phyloP scores from a whole-genome alignment of 2,888 invertebrate genomes.

The Erynnis tages region DNA sequence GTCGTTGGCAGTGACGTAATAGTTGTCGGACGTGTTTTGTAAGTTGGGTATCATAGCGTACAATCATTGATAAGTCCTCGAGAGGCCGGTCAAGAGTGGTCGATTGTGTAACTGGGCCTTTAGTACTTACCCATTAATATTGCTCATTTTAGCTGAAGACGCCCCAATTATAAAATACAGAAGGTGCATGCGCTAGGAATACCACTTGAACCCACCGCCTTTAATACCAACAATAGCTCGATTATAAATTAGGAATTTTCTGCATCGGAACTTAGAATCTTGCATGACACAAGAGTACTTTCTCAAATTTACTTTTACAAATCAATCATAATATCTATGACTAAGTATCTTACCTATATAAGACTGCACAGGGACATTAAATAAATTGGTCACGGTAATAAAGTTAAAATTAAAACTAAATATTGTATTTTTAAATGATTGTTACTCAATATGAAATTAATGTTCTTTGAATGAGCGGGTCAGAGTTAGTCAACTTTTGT shows the following conservation, averaged over 20 bases:
- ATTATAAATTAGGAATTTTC: too few species aligned
- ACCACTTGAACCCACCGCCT: too few species aligned
- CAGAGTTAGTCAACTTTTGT: too few species aligned
- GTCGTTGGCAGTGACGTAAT: slow-evolving; percentile 69
- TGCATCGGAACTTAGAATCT: too few species aligned
- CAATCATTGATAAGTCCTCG: slow-evolving; percentile 61
- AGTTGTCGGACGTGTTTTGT: slow-evolving; percentile 59
- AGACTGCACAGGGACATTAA: neutral
- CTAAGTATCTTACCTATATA: too few species aligned
- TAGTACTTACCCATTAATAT: slow-evolving; percentile 14
- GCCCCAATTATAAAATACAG: too few species aligned
- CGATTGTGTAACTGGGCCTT: slow-evolving; percentile 22
- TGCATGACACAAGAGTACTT: too few species aligned
- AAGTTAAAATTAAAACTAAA: too few species aligned
- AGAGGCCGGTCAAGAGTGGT: slow-evolving; percentile 26
- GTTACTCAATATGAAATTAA: neutral
- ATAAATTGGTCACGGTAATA: slow-evolving; percentile 7
- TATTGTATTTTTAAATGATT: neutral
- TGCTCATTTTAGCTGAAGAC: slow-evolving; percentile 1
- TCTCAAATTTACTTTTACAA: neutral
- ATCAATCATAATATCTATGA: too few species aligned
- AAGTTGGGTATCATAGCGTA: slow-evolving; percentile 45
- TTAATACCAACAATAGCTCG: too few species aligned
- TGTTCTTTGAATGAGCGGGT: too few species aligned
- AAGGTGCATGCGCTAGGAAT: too few species aligned